A percentile compares a stretch with the other conserved stretches of the same genome.
Evolutionary conservation across 2,113 vertebrate genomes (phyloP).

Genomic region (Vidua chalybeata): DNA sequence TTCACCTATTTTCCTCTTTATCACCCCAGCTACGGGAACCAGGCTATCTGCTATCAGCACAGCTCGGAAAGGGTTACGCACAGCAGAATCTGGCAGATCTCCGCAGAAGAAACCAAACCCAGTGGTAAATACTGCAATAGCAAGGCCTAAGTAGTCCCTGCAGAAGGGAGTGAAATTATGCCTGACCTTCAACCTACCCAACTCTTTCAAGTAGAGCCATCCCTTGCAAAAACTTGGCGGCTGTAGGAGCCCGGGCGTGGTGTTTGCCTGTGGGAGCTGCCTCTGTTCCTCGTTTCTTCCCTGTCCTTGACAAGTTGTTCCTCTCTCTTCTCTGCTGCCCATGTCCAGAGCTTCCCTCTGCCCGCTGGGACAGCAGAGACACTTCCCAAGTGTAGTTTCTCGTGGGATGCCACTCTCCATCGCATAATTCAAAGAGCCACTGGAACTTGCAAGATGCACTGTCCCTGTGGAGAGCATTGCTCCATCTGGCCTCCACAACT

Average conservation of each 20-base stretch:
- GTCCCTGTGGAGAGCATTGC: neutral
- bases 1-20: slow-evolving; percentile 1
- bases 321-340: neutral
- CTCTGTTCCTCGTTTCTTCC: neutral
- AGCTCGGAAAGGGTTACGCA: neutral
- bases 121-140: slow-evolving; percentile 49
- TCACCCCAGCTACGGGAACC: neutral
- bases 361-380: neutral
- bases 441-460: neutral
- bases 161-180: slow-evolving; percentile 50
- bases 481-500: neutral
- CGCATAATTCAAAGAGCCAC: neutral
- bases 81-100: slow-evolving; percentile 22
- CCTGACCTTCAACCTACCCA: slow-evolving; percentile 31
- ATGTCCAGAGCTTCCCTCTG: neutral
- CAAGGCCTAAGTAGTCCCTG: slow-evolving; percentile 36
- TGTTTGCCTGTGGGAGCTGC: neutral
- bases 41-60: neutral
- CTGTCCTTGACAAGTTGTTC: slow-evolving; percentile 3
- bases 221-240: slow-evolving; percentile 30
- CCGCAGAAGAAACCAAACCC: slow-evolving; percentile 38
- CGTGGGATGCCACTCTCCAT: neutral
- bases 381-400: neutral
- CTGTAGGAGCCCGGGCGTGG: neutral
- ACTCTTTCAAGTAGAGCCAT: slow-evolving; percentile 59